A percentile compares a stretch with the other conserved stretches of the same genome.
These are phyloP conservation scores for Lasiommata megera DNA, from an alignment of 2,888 invertebrate species.

Conservation along the genomic window DNA sequence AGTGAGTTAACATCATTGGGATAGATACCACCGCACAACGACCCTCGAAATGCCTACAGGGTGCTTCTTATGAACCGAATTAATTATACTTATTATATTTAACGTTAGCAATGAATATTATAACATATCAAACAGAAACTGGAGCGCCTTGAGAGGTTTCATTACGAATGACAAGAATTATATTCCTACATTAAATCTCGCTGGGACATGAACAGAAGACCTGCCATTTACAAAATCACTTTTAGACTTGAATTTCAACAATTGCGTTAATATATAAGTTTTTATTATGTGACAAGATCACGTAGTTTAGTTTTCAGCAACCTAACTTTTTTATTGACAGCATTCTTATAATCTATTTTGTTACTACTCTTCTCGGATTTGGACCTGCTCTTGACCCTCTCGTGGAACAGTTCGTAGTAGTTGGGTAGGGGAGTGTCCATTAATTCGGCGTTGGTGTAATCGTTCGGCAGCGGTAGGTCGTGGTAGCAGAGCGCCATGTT, in stretches of 20 bases:
- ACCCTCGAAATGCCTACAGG: too few relatives aligned
- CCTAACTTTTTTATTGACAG: conserved; percentile 67
- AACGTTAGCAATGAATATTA: too few relatives aligned
- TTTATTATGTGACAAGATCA: conserved; percentile 59
- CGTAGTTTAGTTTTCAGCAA: conserved; percentile 64
- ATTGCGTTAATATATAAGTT: background rate
- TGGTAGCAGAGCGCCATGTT: conserved; percentile 58
- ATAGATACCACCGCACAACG: too few relatives aligned
- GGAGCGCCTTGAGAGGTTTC: too few relatives aligned
- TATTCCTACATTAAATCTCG: too few relatives aligned
- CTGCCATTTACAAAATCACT: too few relatives aligned
- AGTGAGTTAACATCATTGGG: too few relatives aligned
- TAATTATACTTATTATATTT: too few relatives aligned
- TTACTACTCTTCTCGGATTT: conserved; percentile 43
- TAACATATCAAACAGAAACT: too few relatives aligned
- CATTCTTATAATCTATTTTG: conserved; percentile 64
- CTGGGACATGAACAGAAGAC: too few relatives aligned
- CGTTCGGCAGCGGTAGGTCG: conserved; percentile 30
- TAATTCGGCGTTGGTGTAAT: conserved; percentile 35
- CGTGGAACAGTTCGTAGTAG: conserved; percentile 69
- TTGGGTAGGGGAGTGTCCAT: conserved; percentile 68
- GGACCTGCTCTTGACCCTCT: conserved; percentile 46
- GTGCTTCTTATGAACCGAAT: too few relatives aligned
- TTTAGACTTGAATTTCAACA: background rate
- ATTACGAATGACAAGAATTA: too few relatives aligned